Percentiles rank a stretch among this genome's conserved stretches.
phyloP scores from a whole-genome alignment of 2,797 vertebrate genomes.

The Brachyrhaphis roseni region DNA sequence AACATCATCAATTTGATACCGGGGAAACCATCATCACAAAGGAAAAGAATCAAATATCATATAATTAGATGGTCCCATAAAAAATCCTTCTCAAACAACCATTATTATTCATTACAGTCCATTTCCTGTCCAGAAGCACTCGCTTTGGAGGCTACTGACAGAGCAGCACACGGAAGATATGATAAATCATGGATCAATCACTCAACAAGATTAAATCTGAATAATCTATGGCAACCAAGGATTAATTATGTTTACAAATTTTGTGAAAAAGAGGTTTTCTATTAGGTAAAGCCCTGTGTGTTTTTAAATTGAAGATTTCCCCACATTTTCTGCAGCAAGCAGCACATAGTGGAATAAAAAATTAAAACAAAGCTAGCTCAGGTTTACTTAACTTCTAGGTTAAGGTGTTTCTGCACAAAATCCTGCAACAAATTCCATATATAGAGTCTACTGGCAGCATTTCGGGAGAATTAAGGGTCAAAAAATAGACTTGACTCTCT shows the following conservation, averaged over 20 bases:
- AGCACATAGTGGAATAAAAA: slow-evolving; percentile 13
- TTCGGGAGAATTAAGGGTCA: slow-evolving; percentile 23
- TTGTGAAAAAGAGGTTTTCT: neutral
- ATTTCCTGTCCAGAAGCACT: slow-evolving; percentile 36
- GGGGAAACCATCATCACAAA: slow-evolving; percentile 47
- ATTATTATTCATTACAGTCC: slow-evolving; percentile 60
- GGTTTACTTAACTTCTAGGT: slow-evolving; percentile 48
- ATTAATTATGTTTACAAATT: slow-evolving; percentile 22
- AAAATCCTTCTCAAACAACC: slow-evolving; percentile 43
- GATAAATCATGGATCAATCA: slow-evolving; percentile 34
- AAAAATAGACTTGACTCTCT: slow-evolving; percentile 42
- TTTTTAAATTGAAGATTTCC: neutral
- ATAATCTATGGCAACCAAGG: slow-evolving; percentile 17
- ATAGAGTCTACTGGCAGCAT: slow-evolving; percentile 29
- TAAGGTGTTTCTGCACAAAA: slow-evolving; percentile 36
- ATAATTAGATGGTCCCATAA: slow-evolving; percentile 62
- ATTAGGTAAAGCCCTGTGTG: neutral
- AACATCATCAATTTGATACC: slow-evolving; percentile 48
- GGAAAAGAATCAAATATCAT: slow-evolving; percentile 54
- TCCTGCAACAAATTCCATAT: slow-evolving; percentile 26
- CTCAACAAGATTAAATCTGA: slow-evolving; percentile 12
- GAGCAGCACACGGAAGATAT: slow-evolving; percentile 15
- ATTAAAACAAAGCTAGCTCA: slow-evolving; percentile 26
- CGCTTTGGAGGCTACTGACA: slow-evolving; percentile 27
- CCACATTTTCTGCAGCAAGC: slow-evolving; percentile 1